Evolutionary conservation across 2,113 vertebrate species (phyloP), one percentile per base, ranked within the genome.

Genomic region (Cyprinodon tularosa): DNA sequence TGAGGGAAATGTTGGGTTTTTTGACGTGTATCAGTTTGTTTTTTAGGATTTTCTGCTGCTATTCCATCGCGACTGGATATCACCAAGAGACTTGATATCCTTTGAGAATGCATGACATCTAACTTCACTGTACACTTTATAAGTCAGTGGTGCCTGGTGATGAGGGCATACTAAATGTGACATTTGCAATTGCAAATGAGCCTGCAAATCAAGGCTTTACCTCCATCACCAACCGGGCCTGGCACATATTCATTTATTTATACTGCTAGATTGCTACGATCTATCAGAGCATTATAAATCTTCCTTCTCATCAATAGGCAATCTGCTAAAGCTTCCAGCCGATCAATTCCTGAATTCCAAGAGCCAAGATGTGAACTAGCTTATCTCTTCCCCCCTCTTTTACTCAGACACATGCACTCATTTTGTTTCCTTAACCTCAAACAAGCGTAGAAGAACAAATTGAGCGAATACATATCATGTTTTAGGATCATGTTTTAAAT

Each of bases 291-390:
- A 67, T 85, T 90, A 93, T 94, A 93, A 94, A 95, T 94, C 92
- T 88, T 20, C 76, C 53, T 77, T 66, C 90, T 93, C 93, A 94
- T 95, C 94, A 94, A 95, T 93, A 94, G 86, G 87, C 92, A 95
- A 94, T 95, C 93, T 91, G 88, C 93, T 95, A 95, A 95, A 94
- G 94, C 90, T 91, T 85, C 88, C 80, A 20, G 72, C 83, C 68
- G 86, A 94, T 95, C 93, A 93, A 94, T 94, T 90, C 88, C 89
- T 90, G 86, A 90, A 84, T 57, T 68, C 80, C 86, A 85, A 72
- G 82, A 81, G 87, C 83, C 80, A 79, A 89, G 84, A 88, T 66
- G 83, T 74, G 71, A 77, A 89, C 71, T 82, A 73, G 82, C 89
- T 88, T 71, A 80, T 85, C 72, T 84, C 81, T 83, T 63, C 82